A percentile compares a stretch with the other conserved stretches of the same genome.
Evolutionary conservation across 2,888 invertebrate species (phyloP).

Genomic region (Megalurothrips usitatus): DNA sequence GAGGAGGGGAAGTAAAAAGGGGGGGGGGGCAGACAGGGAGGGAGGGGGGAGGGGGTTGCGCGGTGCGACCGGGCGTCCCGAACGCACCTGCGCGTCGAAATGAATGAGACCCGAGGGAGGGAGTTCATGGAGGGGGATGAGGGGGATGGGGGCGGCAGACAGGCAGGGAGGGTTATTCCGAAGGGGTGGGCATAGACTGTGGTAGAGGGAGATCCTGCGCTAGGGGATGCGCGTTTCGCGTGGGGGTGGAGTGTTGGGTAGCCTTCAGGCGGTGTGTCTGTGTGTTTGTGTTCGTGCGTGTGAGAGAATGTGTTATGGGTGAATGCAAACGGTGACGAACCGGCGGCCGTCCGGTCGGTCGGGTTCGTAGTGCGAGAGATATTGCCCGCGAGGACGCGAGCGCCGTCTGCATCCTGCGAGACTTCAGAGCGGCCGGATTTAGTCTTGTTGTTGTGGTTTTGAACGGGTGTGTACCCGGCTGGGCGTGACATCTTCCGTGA

Average conservation of each 20-base stretch:
- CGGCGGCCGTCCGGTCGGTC: not conserved
- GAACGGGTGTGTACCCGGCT: slow-evolving; percentile 4
- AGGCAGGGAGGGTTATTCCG: not conserved
- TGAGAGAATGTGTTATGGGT: not conserved
- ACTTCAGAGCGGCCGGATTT: not conserved
- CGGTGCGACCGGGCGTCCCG: not conserved
- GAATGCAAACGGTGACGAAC: no score
- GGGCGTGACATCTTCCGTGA: slow-evolving; percentile 19
- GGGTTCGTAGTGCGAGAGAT: not conserved
- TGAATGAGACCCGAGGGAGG: not conserved
- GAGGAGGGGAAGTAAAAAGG: not conserved
- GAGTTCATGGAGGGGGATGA: not conserved
- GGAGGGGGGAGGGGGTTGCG: not conserved
- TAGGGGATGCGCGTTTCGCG: no score
- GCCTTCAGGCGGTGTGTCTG: not conserved
- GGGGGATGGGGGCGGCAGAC: not conserved
- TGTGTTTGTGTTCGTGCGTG: not conserved
- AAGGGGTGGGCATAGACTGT: not conserved
- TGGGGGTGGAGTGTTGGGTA: not conserved
- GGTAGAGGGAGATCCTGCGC: no score
- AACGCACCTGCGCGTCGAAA: slow-evolving; percentile 15
- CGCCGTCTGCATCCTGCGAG: not conserved
- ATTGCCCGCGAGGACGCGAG: not conserved
- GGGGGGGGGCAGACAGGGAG: not conserved
- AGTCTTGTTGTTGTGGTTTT: not conserved